phyloP scores from a whole-genome alignment of 2,888 invertebrate species.

The Abrostola tripartita region DNA sequence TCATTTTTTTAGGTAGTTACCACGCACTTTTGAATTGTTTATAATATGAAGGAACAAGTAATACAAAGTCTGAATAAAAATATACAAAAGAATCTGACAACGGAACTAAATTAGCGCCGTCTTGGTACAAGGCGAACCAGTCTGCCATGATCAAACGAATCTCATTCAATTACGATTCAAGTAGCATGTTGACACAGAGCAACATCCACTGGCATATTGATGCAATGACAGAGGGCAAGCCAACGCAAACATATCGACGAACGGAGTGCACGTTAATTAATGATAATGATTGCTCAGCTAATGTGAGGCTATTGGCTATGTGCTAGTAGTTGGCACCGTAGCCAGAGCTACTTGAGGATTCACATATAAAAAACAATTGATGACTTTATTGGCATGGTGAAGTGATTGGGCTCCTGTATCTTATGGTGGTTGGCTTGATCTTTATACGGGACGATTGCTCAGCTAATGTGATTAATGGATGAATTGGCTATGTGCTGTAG shows the following conservation, averaged over 20 bases:
- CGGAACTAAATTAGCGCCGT: neutral
- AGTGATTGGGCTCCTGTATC: no score
- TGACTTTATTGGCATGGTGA: no score
- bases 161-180: slow-evolving; percentile 47
- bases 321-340: slow-evolving; percentile 8
- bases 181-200: slow-evolving; percentile 26
- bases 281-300: slow-evolving; percentile 34
- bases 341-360: neutral
- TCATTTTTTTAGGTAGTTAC: no score
- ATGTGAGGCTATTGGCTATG: slow-evolving; percentile 20
- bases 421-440: no score
- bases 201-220: slow-evolving; percentile 37
- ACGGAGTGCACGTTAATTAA: slow-evolving; percentile 42
- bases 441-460: no score
- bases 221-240: slow-evolving; percentile 22
- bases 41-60: no score
- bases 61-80: no score
- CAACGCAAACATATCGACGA: slow-evolving; percentile 40
- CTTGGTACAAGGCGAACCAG: no score
- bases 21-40: no score
- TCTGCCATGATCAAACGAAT: slow-evolving; percentile 14
- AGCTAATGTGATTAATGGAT: no score
- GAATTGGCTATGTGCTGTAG: no score
- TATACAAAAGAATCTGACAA: neutral
- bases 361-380: neutral